phyloP scores from a whole-genome alignment of 1,140 invertebrate species.

The Marisa cornuarietis region DNA sequence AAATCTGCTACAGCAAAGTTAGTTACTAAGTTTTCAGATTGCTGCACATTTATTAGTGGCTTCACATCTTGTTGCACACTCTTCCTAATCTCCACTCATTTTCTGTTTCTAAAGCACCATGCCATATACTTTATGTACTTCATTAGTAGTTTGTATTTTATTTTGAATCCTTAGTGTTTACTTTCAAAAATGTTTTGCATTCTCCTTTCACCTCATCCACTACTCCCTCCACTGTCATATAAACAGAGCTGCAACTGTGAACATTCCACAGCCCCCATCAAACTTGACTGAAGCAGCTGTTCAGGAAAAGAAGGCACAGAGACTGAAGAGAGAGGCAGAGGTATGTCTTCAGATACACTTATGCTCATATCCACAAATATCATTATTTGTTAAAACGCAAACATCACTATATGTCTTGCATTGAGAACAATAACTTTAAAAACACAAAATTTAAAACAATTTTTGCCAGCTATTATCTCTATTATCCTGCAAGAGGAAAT shows the following conservation, averaged over 20 bases:
- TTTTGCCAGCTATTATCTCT: too few relatives aligned
- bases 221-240: not conserved
- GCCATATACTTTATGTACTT: not conserved
- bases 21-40: not conserved
- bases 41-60: not conserved
- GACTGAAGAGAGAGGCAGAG: slow-evolving; percentile 50
- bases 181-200: not conserved
- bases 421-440: too few relatives aligned
- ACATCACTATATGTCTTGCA: not conserved
- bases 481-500: too few relatives aligned
- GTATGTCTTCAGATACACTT: slow-evolving; percentile 37
- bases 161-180: not conserved
- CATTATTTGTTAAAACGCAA: not conserved
- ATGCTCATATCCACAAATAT: not conserved
- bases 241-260: slow-evolving; percentile 62
- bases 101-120: too few relatives aligned
- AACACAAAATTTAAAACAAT: too few relatives aligned
- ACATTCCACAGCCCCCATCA: slow-evolving; percentile 63
- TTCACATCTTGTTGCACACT: too few relatives aligned
- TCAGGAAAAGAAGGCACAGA: slow-evolving; percentile 37
- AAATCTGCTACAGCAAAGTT: not conserved
- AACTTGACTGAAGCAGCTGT: slow-evolving; percentile 53
- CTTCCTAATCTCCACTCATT: too few relatives aligned
- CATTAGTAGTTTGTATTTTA: not conserved
- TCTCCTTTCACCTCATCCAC: not conserved